phyloP scores from a whole-genome alignment of 1,140 invertebrate species.

The Nasonia giraulti region DNA sequence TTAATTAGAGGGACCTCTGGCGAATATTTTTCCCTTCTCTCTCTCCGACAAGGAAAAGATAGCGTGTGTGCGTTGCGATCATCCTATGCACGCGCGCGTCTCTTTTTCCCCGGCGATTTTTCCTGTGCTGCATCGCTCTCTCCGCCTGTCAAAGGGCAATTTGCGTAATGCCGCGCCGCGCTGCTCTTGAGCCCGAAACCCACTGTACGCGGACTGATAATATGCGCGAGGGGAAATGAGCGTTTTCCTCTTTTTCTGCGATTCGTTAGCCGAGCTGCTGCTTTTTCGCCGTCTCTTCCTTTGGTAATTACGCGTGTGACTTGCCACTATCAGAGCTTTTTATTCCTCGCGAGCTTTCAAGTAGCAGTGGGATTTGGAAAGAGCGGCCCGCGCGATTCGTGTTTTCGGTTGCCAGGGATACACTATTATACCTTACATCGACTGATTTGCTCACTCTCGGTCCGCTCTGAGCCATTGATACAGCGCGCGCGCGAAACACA shows the following conservation, averaged over 20 bases:
- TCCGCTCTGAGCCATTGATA: background rate
- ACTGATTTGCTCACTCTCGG: too few relatives aligned
- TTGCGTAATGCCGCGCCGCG: background rate
- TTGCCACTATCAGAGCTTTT: background rate
- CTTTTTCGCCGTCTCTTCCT: background rate
- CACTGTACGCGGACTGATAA: background rate
- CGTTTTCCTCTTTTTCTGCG: background rate
- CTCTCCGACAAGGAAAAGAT: background rate
- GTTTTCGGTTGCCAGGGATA: background rate
- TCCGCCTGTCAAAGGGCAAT: slow-evolving; percentile 27
- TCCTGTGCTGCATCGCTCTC: background rate
- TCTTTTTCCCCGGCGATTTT: slow-evolving; percentile 1
- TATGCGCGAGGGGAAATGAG: background rate
- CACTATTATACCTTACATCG: too few relatives aligned
- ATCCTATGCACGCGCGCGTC: background rate
- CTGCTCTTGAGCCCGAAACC: background rate
- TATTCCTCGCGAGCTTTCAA: background rate
- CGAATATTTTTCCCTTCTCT: slow-evolving; percentile 31
- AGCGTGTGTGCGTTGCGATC: background rate
- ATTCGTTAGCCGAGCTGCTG: background rate
- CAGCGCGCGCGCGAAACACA: background rate
- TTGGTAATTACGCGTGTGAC: background rate
- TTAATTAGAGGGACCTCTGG: slow-evolving; percentile 62
- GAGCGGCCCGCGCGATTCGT: background rate
- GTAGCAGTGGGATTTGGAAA: background rate